Percentiles rank a stretch among this genome's conserved stretches.
phyloP scores from a whole-genome alignment of 2,888 invertebrate genomes.

The Cyclophora punctaria region DNA sequence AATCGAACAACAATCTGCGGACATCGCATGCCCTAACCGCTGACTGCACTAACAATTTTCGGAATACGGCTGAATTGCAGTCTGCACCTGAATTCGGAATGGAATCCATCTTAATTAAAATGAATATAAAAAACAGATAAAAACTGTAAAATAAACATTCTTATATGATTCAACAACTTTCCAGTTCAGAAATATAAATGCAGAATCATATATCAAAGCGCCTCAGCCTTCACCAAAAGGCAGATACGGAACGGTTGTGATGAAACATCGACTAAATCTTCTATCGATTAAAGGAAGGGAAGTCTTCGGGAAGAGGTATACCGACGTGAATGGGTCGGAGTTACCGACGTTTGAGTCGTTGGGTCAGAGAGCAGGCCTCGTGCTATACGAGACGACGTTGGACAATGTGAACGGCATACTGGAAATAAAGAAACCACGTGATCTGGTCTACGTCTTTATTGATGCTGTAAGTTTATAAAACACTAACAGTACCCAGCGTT shows the following conservation, averaged over 20 bases:
- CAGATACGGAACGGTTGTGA: conserved; percentile 75
- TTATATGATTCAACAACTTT: not conserved
- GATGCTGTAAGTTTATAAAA: conserved; percentile 63
- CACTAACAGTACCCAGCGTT: too few relatives aligned
- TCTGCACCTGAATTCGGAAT: too few relatives aligned
- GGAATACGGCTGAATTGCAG: too few relatives aligned
- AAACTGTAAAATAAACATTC: too few relatives aligned
- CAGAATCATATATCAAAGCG: conserved; percentile 31
- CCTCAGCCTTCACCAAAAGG: conserved; percentile 77
- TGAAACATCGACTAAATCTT: conserved; percentile 67
- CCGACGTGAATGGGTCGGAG: conserved; percentile 25
- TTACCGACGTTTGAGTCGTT: conserved; percentile 79
- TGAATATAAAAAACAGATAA: too few relatives aligned
- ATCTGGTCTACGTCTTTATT: conserved; percentile 81
- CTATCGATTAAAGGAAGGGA: conserved; percentile 50
- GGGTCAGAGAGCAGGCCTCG: conserved; percentile 76
- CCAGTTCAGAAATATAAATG: conserved; percentile 66
- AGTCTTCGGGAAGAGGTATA: conserved; percentile 42
- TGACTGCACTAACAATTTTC: too few relatives aligned
- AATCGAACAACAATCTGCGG: too few relatives aligned
- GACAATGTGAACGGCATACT: conserved; percentile 47
- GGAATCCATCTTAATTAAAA: too few relatives aligned
- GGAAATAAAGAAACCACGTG: conserved; percentile 74
- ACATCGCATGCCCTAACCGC: too few relatives aligned
- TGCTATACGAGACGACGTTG: conserved; percentile 77